Base-by-base conservation (phyloP, 2,888 invertebrate species). In the Thalpophila matura region DNA sequence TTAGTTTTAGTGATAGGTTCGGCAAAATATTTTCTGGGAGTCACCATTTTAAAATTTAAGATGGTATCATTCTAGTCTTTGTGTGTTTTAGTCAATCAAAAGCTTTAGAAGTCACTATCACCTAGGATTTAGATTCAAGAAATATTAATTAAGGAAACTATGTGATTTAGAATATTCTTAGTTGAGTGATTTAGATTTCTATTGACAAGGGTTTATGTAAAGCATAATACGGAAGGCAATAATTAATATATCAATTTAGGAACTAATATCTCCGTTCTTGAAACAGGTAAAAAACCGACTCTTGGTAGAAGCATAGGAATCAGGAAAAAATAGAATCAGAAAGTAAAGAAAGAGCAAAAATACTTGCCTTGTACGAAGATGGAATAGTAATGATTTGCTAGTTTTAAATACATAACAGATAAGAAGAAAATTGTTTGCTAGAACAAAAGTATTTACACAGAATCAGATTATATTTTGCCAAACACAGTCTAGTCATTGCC, bases 401-500 rank as follows among this genome's bases (percentile, higher is more conserved):
- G n/a, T n/a, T n/a, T n/a, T n/a, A n/a, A n/a, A 20, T 46, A 35
- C 5, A 24, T 9, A 12, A 14, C 14, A 42, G 7, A 18, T 29
- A 10, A 27, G 9, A n/a, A 24, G 3, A 0, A 4, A 45, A 27
- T 14, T 9, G 0, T 20, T 45, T 16, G n/a, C 7, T 35, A 9
- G 7, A 40, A 18, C 31, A 50, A 14, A 42, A 35, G 2, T 47
- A 9, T 22, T 29, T 37, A 3, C 24, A 29, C 24, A 29, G 5
- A 46, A 45, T 37, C 61, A 53, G 63, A 71, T 66, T n/a, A 72
- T 68, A 71, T 71, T 76, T 76, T 79, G 71, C 64, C 71, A 56
- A 67, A 71, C 74, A 70, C 55, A 59, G 49, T 71, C 60, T 71
- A 65, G 62, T 75, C 72, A 73, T 68, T 66, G 54, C 79, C 81